Base-by-base conservation (phyloP, 1,140 invertebrate genomes). In the Notospermus geniculatus region DNA sequence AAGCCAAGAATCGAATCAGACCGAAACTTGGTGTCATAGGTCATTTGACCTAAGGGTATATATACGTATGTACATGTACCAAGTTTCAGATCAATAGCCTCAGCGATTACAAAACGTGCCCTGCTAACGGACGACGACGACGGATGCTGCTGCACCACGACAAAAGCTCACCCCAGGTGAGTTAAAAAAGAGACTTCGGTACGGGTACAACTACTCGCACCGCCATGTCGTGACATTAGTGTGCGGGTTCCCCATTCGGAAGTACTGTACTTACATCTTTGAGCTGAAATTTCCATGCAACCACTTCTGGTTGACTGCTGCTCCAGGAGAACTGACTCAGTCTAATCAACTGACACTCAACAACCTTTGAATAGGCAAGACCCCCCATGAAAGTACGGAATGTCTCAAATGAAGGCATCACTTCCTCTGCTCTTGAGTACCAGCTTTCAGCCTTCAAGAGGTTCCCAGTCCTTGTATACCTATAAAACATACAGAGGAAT, bases 271-370 rank as follows among this genome's bases (percentile, higher is more conserved):
- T 23, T n/a, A 50, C n/a, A n/a, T 50, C 46, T 9, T 27, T 50
- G 46, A 23, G 25, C 25, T 23, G n/a, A 19, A 50, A 4, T n/a
- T 50, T 50, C n/a, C 46, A 50, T 50, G 5, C 25, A 50, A 50
- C 9, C 46, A 50, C 4, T 4, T 50, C 25, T 5, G n/a, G 19
- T 50, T n/a, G n/a, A 50, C 46, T 50, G 25, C 25, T 50, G 46
- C n/a, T 19, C n/a, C 5, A 5, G 5, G 25, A 23, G 25, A 50
- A 50, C 46, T 50, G 46, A 50, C 46, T 50, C 46, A 50, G 25
- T n/a, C 46, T 5, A 5, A 50, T 5, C n/a, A 50, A 50, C 46
- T 50, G 46, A 50, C 46, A 50, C 25, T 50, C 46, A 9, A 50
- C 25, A n/a, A 50, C 25, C 25, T 50, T 50, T 9, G 25, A 23